Evolutionary conservation across 2,113 vertebrate genomes (phyloP).

Genomic region (Leptobrachium ailaonicum): DNA sequence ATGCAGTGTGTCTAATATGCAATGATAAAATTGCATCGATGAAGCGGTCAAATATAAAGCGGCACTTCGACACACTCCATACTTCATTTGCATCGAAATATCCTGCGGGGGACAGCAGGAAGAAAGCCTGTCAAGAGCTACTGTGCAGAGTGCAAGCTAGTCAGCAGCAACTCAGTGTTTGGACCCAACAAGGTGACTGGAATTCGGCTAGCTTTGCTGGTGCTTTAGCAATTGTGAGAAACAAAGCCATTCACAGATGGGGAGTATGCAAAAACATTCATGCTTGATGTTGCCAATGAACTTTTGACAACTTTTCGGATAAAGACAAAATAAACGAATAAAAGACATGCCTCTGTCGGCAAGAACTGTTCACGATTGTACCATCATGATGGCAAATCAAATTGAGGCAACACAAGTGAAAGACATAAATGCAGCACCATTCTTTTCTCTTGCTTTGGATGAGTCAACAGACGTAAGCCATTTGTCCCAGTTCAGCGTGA

Average conservation of each 20-base stretch:
- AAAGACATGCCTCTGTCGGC: constrained; percentile 22
- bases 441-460: no score
- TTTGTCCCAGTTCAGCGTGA: no score
- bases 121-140: no score
- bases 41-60: constrained; percentile 5
- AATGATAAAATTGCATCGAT: constrained; percentile 12
- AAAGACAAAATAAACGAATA: no score
- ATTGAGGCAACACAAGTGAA: constrained; percentile 53
- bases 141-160: no score
- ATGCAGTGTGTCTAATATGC: constrained; percentile 12
- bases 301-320: no score
- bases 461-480: no score
- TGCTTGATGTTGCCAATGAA: no score
- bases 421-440: constrained; percentile 46
- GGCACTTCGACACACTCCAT: neutral
- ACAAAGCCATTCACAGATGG: constrained; percentile 52
- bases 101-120: no score
- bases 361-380: constrained; percentile 50
- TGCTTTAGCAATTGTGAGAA: constrained; percentile 51
- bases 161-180: constrained; percentile 48
- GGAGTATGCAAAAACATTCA: no score
- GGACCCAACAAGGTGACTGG: constrained; percentile 37
- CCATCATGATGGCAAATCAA: constrained; percentile 53
- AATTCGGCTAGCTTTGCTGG: constrained; percentile 51
- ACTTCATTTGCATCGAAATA: no score